These are phyloP conservation scores for Girardinichthys multiradiatus DNA, from an alignment of 2,113 vertebrate genomes.

Conservation along the genomic window DNA sequence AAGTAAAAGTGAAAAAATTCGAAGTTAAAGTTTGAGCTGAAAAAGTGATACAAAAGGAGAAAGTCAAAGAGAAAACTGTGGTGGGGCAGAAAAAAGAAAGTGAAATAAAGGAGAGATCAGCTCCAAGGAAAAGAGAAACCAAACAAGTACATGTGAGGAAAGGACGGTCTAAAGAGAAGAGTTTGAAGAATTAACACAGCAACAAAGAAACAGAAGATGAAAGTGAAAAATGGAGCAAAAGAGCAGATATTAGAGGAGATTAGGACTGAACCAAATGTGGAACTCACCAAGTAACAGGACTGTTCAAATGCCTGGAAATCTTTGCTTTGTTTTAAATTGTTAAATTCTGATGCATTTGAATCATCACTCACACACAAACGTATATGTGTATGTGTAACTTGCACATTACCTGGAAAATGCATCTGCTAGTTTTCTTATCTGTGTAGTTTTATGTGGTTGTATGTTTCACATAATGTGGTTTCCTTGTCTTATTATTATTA, in stretches of 20 bases:
- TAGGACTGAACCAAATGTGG: neutral
- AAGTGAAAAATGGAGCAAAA: neutral
- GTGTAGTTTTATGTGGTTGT: too few species aligned
- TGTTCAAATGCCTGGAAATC: neutral
- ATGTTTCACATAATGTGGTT: too few species aligned
- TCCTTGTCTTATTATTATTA: too few species aligned
- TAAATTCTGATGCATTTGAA: too few species aligned
- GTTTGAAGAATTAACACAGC: neutral
- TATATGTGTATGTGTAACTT: too few species aligned
- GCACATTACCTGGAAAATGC: too few species aligned
- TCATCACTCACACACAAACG: too few species aligned
- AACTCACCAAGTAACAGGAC: neutral
- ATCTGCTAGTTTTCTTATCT: neutral
- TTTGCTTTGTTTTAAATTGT: too few species aligned
- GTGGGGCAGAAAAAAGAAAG: neutral
- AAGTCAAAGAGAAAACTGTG: too few species aligned
- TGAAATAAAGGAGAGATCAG: slow-evolving; percentile 7
- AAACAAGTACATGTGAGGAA: neutral
- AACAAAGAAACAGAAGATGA: neutral
- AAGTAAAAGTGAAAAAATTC: neutral
- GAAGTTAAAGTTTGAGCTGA: neutral
- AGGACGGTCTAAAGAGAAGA: neutral
- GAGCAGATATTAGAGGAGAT: neutral
- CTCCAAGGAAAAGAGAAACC: neutral
- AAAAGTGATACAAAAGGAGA: too few species aligned